These are phyloP conservation scores for Eidolon helvum DNA, from an alignment of 2,113 vertebrate species.

Conservation along the genomic window DNA sequence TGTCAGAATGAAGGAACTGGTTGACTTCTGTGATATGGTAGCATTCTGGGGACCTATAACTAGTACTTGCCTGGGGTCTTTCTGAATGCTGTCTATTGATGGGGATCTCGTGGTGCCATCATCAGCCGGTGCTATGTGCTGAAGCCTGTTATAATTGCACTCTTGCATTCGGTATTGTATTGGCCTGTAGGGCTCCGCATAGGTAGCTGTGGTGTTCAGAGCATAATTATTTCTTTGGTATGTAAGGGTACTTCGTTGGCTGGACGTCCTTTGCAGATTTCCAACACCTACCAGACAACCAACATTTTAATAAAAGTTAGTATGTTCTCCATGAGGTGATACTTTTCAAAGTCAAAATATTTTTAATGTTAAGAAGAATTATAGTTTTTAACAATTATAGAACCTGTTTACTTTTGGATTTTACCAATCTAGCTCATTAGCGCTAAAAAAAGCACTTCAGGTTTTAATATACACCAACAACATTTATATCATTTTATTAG, in stretches of 20 bases:
- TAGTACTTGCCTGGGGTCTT: constrained; percentile 93
- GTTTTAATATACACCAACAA: background rate
- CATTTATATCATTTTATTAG: background rate
- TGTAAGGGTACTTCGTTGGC: constrained; percentile 93
- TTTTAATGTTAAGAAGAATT: background rate
- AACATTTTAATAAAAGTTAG: constrained; percentile 66
- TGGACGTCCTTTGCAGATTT: constrained; percentile 94
- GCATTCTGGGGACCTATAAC: background rate
- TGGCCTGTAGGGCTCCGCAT: constrained; percentile 91
- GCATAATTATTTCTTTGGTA: constrained; percentile 96
- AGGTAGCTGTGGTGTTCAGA: constrained; percentile 89
- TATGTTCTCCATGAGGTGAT: background rate
- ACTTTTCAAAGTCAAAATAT: background rate
- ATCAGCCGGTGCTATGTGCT: constrained; percentile 84
- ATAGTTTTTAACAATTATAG: constrained; percentile 2
- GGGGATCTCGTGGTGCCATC: constrained; percentile 93
- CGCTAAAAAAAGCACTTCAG: background rate
- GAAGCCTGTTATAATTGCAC: constrained; percentile 84
- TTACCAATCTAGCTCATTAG: background rate
- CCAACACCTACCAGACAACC: constrained; percentile 87
- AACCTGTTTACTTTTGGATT: constrained; percentile 7
- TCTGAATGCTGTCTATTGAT: constrained; percentile 98
- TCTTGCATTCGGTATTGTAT: constrained; percentile 90
- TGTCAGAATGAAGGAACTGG: background rate
- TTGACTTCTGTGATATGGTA: accelerated